These are phyloP conservation scores for Macaria notata DNA, from an alignment of 2,888 invertebrate genomes.

Conservation along the genomic window DNA sequence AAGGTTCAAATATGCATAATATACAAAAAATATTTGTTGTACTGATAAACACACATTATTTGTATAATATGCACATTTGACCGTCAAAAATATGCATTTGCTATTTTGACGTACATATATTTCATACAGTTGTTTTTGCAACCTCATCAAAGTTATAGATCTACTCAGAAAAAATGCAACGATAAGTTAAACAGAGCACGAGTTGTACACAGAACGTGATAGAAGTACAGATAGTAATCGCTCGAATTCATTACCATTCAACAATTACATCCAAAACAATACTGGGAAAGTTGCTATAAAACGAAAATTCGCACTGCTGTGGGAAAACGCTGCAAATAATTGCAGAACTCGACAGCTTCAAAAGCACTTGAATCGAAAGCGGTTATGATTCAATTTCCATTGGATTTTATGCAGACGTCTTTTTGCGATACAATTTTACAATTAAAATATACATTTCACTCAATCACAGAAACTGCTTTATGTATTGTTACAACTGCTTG, in stretches of 20 bases:
- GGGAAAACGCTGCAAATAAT: constrained; percentile 62
- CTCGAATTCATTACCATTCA: constrained; percentile 60
- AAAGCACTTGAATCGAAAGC: constrained; percentile 3
- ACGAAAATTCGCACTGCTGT: constrained; percentile 58
- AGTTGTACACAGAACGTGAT: constrained; percentile 32
- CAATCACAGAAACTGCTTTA: constrained; percentile 13
- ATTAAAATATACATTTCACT: constrained; percentile 24
- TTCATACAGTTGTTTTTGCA: too few species aligned
- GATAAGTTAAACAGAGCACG: constrained; percentile 33
- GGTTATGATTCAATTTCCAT: constrained; percentile 16
- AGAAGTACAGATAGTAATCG: constrained; percentile 46
- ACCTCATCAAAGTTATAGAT: background rate
- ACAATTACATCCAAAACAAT: constrained; percentile 67
- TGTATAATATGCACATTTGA: too few species aligned
- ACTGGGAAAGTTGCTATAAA: constrained; percentile 62
- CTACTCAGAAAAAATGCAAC: constrained; percentile 19
- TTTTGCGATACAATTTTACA: constrained; percentile 7
- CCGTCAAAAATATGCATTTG: too few species aligned
- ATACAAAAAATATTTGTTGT: too few species aligned
- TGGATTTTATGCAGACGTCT: constrained; percentile 24
- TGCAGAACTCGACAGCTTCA: constrained; percentile 39
- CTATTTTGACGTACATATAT: too few species aligned
- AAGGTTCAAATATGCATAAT: too few species aligned
- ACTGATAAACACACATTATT: too few species aligned
- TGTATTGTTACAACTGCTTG: constrained; percentile 2